phyloP scores from a whole-genome alignment of 2,797 vertebrate species.

The Chelon labrosus region DNA sequence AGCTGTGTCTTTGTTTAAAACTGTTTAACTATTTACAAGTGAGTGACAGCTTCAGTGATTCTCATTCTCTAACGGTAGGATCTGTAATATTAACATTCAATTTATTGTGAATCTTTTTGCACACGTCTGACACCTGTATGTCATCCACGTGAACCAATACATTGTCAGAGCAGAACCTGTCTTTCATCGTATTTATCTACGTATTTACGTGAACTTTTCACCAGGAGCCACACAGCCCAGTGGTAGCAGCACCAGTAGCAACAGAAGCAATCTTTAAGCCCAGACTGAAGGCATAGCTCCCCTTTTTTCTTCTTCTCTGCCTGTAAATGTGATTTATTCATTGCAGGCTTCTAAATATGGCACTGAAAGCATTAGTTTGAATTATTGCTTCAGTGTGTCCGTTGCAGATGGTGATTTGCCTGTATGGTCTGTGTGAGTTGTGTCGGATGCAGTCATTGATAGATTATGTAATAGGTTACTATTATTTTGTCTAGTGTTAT shows the following conservation, averaged over 20 bases:
- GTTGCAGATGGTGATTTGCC: not conserved
- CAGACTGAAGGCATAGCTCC: not conserved
- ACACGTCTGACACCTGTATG: no score
- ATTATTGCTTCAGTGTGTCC: not conserved
- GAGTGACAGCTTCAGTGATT: no score
- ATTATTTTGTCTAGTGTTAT: not conserved
- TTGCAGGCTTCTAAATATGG: not conserved
- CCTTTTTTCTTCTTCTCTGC: not conserved
- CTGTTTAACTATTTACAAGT: no score
- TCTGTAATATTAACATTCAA: no score
- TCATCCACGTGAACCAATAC: not conserved
- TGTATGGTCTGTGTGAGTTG: not conserved
- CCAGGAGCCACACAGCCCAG: not conserved
- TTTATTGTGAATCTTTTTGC: no score
- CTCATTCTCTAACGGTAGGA: no score
- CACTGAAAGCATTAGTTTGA: not conserved
- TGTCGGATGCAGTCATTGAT: not conserved
- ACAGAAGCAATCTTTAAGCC: not conserved
- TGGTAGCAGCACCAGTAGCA: not conserved
- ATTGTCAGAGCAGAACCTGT: not conserved
- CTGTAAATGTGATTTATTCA: constrained; percentile 9
- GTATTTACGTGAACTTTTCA: no score
- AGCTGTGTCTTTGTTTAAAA: not conserved
- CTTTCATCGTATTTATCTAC: constrained; percentile 9
- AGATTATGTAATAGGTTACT: not conserved